These are phyloP conservation scores for Stichopus chloronotus DNA, from an alignment of 35 echinoderm and acorn worm genomes.

Conservation along the genomic window DNA sequence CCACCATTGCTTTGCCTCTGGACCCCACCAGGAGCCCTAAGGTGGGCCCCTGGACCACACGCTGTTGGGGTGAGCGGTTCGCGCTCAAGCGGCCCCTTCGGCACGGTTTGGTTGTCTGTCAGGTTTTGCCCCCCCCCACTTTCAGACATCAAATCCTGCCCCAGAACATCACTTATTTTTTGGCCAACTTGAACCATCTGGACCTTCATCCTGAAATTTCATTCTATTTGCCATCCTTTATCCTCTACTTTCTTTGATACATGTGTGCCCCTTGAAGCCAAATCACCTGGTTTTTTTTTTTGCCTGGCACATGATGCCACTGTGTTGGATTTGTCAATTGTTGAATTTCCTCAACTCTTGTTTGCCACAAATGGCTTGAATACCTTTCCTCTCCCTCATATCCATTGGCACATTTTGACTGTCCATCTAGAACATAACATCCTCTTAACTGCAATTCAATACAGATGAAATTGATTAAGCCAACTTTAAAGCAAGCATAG, in stretches of 20 bases:
- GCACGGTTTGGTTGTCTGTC: no score
- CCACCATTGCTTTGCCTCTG: no score
- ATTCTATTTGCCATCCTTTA: background rate
- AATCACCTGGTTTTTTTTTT: conserved; percentile 34
- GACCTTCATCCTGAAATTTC: background rate
- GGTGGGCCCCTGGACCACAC: no score
- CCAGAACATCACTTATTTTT: background rate
- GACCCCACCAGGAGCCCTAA: no score
- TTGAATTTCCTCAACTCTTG: conserved; percentile 37
- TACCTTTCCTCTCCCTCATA: background rate
- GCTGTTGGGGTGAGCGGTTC: no score
- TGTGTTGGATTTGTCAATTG: conserved; percentile 18
- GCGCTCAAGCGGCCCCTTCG: no score
- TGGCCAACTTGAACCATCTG: no score
- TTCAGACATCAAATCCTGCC: no score
- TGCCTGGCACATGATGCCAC: conserved; percentile 21
- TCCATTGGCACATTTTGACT: conserved; percentile 41
- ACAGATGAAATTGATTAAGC: conserved; percentile 26
- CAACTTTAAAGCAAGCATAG: conserved; percentile 14
- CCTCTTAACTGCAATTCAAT: background rate
- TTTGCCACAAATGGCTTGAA: conserved; percentile 15
- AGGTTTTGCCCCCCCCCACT: no score
- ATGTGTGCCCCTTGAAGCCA: conserved; percentile 12
- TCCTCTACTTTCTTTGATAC: conserved; percentile 1
- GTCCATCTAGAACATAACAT: conserved; percentile 24